These are phyloP conservation scores for Allacma fusca DNA, from an alignment of 2,888 invertebrate species.

Conservation along the genomic window DNA sequence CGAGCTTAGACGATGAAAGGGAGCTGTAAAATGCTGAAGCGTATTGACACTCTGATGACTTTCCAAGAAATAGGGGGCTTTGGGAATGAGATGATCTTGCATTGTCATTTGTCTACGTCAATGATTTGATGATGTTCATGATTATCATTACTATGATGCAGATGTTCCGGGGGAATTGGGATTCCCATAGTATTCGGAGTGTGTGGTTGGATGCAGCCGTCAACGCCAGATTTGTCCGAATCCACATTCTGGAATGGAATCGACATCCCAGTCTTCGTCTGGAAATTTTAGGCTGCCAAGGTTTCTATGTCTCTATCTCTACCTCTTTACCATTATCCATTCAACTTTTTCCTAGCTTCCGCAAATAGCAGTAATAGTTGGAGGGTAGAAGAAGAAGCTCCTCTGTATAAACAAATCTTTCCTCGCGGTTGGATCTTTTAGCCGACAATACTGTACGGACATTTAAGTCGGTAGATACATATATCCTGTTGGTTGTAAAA, in stretches of 20 bases:
- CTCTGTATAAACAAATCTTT: no score
- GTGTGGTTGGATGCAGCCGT: constrained; percentile 66
- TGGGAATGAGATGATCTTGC: not conserved
- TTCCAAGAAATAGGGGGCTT: not conserved
- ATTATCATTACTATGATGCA: constrained; percentile 56
- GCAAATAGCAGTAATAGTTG: no score
- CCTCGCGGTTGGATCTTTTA: no score
- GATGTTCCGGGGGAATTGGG: constrained; percentile 67
- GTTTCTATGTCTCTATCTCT: constrained; percentile 61
- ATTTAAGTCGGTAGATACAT: no score
- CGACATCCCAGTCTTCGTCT: constrained; percentile 67
- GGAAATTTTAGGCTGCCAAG: constrained; percentile 68
- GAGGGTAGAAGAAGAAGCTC: no score
- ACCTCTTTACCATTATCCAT: not conserved
- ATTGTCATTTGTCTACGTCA: constrained; percentile 31
- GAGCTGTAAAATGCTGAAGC: not conserved
- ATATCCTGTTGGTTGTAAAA: constrained; percentile 1
- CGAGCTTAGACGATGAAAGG: not conserved
- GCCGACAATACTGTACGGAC: no score
- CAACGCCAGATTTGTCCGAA: constrained; percentile 66
- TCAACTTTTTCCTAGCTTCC: no score
- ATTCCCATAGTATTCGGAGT: constrained; percentile 66
- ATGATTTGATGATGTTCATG: constrained; percentile 19
- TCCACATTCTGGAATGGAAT: constrained; percentile 67
- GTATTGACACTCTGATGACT: constrained; percentile 8